These are phyloP conservation scores for Mactra quadrangularis DNA, from an alignment of 1,140 invertebrate species.

Conservation along the genomic window DNA sequence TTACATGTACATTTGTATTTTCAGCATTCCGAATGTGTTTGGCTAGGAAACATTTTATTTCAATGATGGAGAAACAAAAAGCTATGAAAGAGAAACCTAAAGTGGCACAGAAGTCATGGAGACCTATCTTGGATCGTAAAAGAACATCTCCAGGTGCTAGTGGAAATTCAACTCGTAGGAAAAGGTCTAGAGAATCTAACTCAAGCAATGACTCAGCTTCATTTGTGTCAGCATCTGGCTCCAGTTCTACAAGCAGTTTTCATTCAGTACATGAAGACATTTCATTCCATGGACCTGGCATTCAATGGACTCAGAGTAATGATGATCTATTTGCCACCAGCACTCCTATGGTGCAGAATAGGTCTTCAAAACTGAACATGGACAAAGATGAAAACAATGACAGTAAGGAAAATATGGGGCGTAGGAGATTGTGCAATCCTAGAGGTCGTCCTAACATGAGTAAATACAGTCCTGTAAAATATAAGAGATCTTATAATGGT, in stretches of 20 bases:
- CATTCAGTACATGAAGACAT: too few relatives aligned
- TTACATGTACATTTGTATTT: too few relatives aligned
- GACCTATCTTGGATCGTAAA: constrained; percentile 43
- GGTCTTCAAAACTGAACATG: not conserved
- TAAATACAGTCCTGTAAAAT: constrained; percentile 15
- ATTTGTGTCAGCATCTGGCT: too few relatives aligned
- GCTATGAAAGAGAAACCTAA: not conserved
- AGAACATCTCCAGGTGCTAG: constrained; percentile 24
- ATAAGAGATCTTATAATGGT: not conserved
- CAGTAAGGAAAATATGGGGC: constrained; percentile 12
- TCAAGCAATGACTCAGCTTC: too few relatives aligned
- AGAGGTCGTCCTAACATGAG: constrained; percentile 26
- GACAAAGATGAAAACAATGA: not conserved
- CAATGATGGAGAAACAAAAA: not conserved
- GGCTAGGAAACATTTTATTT: constrained; percentile 6
- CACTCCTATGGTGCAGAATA: not conserved
- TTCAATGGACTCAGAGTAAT: not conserved
- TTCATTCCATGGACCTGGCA: too few relatives aligned
- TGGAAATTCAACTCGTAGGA: not conserved
- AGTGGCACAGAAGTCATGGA: constrained; percentile 16
- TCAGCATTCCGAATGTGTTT: constrained; percentile 31
- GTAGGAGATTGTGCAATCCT: not conserved
- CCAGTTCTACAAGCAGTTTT: too few relatives aligned
- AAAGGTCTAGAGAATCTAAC: constrained; percentile 5
- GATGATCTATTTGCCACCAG: not conserved